A percentile compares a stretch with the other conserved stretches of the same genome.
Evolutionary conservation across 1,140 invertebrate species (phyloP).

Genomic region (Pissodes strobi): DNA sequence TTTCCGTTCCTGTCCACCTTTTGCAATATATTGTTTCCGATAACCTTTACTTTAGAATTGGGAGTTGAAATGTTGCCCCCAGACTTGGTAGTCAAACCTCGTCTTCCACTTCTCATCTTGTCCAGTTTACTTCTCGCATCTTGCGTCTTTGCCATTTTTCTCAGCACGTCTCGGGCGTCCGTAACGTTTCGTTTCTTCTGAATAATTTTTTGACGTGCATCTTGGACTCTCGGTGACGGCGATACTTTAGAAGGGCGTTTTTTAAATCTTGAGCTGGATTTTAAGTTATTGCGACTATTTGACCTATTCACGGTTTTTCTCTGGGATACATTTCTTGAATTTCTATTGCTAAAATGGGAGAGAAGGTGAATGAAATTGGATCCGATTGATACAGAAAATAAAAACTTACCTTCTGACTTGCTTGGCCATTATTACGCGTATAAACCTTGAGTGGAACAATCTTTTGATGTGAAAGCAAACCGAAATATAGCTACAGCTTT

Average conservation of each 20-base stretch:
- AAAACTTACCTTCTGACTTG: conserved; percentile 18
- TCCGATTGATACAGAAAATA: background rate
- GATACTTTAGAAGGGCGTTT: background rate
- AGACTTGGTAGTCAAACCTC: conserved; percentile 11
- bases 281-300: background rate
- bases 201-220: conserved; percentile 72
- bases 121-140: conserved; percentile 68
- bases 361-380: background rate
- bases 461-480: too few relatives aligned
- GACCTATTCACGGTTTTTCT: background rate
- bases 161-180: conserved; percentile 73
- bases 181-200: conserved; percentile 69
- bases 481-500: too few relatives aligned
- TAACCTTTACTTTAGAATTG: conserved; percentile 46
- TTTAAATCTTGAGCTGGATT: background rate
- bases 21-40: conserved; percentile 55
- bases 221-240: conserved; percentile 47
- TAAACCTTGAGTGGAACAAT: too few relatives aligned
- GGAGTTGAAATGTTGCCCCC: conserved; percentile 14
- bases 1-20: conserved; percentile 61
- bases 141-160: conserved; percentile 64
- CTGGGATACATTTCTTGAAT: background rate
- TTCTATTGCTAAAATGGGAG: conserved; percentile 7
- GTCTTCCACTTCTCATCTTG: conserved; percentile 55
- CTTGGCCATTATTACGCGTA: conserved; percentile 19